Evolutionary conservation across 2,113 vertebrate species (phyloP), one percentile per base, ranked within the genome.

Genomic region (Dipodomys merriami): DNA sequence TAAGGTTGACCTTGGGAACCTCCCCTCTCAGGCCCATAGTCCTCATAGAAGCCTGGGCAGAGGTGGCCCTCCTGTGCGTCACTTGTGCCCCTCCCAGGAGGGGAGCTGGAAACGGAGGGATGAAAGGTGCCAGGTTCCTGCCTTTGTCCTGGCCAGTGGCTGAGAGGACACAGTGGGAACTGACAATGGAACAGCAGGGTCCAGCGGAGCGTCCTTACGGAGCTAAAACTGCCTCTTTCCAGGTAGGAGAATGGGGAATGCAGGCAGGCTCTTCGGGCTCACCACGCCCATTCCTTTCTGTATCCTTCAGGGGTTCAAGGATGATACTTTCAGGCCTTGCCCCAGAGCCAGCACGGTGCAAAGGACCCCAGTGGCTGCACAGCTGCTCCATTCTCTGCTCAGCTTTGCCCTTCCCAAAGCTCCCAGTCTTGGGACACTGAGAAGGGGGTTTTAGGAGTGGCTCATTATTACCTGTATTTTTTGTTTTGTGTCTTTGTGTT

Each of bases 231-330:
- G 60, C 84, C 60, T 94, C 95, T 74, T 97, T 97, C 83, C 95
- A 96, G 96, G 96, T 97, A 95, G 79, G 94, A 84, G 65, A 84
- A 29, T 0, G 0, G 44, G 13, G 25, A 18, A 69, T 29, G 39
- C 1, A 1, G 25, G 27, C 67, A 23, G 68, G 46, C 20, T 3
- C 3, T 29, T n/a, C 18, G 10, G 2, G 15, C 68, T 78, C 12
- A 35, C 46, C 27, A 35, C 29, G 78, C 5, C 60, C 46, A 35
- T 77, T 25, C 7, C 81, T 73, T 90, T 35, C 62, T 89, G 19
- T 16, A 9, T 33, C 18, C 20, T 23, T 29, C 15, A 3, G 60
- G 57, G 77, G 18, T 19, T 46, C 22, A 10, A 19, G 78, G 33
- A 15, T 62, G 19, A 18, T 18, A 23, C 3, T 39, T 27, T 69